Evolutionary conservation across 2,113 vertebrate genomes (phyloP).

Genomic region (Panthera uncia): DNA sequence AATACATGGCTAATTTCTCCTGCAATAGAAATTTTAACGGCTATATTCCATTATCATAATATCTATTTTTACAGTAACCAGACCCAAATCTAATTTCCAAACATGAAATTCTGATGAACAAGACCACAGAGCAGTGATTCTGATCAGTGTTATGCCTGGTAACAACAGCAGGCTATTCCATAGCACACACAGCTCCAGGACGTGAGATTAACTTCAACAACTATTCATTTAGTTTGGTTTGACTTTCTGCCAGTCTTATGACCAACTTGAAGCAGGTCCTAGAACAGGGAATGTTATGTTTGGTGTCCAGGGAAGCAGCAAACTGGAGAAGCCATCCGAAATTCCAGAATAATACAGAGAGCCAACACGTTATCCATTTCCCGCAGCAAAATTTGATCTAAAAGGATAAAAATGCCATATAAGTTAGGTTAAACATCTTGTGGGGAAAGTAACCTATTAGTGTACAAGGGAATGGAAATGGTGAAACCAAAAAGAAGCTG

Average conservation of each 20-base stretch:
- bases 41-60: not conserved
- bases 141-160: not conserved
- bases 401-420: not conserved
- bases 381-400: not conserved
- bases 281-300: conserved; percentile 48
- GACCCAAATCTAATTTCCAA: not conserved
- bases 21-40: not conserved
- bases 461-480: not conserved
- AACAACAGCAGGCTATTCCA: not conserved
- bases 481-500: not conserved
- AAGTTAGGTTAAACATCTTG: not conserved
- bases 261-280: not conserved
- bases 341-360: conserved; percentile 45
- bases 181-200: not conserved
- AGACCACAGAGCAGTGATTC: not conserved
- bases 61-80: conserved; percentile 10
- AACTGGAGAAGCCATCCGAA: not conserved
- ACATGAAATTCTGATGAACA: not conserved
- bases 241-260: conserved; percentile 33
- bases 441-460: not conserved
- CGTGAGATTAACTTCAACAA: conserved; percentile 3
- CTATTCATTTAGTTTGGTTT: conserved; percentile 34
- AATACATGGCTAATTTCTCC: not conserved
- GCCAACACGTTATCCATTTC: not conserved
- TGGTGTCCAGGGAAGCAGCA: conserved; percentile 35